Conservation (phyloP, 2,113 vertebrate species). For the Drymodes brunneopygia region DNA sequence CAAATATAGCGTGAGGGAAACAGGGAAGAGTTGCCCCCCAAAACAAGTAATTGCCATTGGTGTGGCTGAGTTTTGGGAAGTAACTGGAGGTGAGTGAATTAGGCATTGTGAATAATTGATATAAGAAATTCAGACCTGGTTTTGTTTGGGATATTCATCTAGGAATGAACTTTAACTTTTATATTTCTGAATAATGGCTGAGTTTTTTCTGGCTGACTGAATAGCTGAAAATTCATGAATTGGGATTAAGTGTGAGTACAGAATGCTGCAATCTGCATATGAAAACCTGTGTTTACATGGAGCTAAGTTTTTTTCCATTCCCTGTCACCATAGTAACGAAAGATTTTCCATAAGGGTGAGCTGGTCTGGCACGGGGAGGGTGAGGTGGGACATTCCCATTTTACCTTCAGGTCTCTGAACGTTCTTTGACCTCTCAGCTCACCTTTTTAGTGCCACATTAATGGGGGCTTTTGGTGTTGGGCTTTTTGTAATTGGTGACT, state of each 20-base stretch:
- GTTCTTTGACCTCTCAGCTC: background rate
- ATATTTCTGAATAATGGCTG: background rate
- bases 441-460: accelerated
- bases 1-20: background rate
- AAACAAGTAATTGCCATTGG: background rate
- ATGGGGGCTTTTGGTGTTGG: background rate
- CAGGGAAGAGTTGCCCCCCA: background rate
- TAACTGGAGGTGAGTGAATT: background rate
- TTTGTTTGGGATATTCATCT: background rate
- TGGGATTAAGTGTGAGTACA: background rate
- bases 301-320: background rate
- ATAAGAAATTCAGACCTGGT: background rate
- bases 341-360: background rate
- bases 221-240: background rate
- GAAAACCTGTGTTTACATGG: background rate
- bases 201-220: background rate
- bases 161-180: background rate
- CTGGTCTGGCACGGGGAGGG: background rate
- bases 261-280: background rate
- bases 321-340: background rate
- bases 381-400: background rate
- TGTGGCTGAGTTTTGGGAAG: background rate
- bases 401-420: background rate
- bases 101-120: background rate
- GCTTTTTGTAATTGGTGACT: background rate